phyloP scores from a whole-genome alignment of 2,888 invertebrate genomes.

The Furcula furcula region DNA sequence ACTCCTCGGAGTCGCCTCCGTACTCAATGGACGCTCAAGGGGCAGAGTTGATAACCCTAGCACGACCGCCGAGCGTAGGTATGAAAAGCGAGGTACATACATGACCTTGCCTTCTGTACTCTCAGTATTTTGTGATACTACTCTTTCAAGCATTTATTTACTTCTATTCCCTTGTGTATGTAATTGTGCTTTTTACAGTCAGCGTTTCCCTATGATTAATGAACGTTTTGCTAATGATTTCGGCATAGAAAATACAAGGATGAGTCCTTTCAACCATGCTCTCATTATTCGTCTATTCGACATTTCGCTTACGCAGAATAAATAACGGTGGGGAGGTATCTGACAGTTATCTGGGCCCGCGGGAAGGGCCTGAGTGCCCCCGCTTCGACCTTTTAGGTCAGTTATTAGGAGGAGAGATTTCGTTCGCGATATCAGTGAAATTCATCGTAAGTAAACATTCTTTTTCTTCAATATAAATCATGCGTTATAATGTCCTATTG shows the following conservation, averaged over 20 bases:
- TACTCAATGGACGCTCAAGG: no score
- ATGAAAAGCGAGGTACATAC: no score
- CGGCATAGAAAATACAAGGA: constrained; percentile 5
- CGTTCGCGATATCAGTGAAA: not conserved
- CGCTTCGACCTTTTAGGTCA: not conserved
- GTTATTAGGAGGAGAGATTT: not conserved
- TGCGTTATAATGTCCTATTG: no score
- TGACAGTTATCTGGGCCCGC: constrained; percentile 8
- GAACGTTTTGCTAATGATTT: constrained; percentile 43
- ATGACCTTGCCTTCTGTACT: no score
- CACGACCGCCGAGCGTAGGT: no score
- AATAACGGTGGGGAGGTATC: constrained; percentile 6
- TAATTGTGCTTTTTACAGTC: constrained; percentile 42
- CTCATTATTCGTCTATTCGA: constrained; percentile 22
- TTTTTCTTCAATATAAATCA: no score
- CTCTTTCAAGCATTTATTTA: no score
- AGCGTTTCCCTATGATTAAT: constrained; percentile 44
- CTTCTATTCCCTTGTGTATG: constrained; percentile 31
- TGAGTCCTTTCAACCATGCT: constrained; percentile 20
- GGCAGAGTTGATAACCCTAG: no score
- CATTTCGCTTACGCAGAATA: constrained; percentile 16
- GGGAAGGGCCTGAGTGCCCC: not conserved
- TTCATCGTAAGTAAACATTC: no score
- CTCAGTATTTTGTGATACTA: no score
- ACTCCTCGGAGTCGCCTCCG: no score